Evolutionary conservation across 2,888 invertebrate genomes (phyloP), one percentile per base, ranked within the genome.

Genomic region (Pristionchus maxplancki): DNA sequence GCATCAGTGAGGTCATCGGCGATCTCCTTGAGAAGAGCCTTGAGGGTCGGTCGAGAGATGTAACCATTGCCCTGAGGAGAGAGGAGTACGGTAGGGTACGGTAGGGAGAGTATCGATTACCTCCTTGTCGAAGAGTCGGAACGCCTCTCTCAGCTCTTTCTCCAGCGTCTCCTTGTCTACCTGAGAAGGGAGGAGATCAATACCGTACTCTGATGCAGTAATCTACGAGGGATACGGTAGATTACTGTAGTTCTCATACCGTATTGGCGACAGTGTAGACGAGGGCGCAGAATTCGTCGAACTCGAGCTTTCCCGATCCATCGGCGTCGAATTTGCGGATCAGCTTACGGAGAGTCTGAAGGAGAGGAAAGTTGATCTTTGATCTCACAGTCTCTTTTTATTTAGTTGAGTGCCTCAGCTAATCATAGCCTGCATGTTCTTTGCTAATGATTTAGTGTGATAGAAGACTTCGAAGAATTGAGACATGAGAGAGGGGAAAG

Each of bases 111-210:
- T n/a, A n/a, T n/a, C n/a, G n/a, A n/a, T n/a, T 20, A 92, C 93
- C 91, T 97, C 97, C 96, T 98, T 99, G 96, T 99, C 99, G 95
- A 99, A 98, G 93, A 99, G 97, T 95, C 99, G 97, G 96, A 99
- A 99, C 88, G 99, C 99, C 96, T 99, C 99, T 94, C 98, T 97
- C 91, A 99, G 96, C 96, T 99, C 99, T 95, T 98, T 98, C 95
- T 98, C 98, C 96, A 98, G 97, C 88, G 97, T 97, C 95, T 99
- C 99, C 94, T 92, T 95, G 95, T 99, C 94, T 87, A 95, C 74
- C 74, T 74, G 74, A 74, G n/a, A 2, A 64, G 13, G 28, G 20
- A 58, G 17, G 17, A 8, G 9, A 28, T 28, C 13, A 64, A 13
- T 64, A 13, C 24, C 28, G n/a, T 34, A 67, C 34, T 34, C 67